phyloP scores from a whole-genome alignment of 1,140 invertebrate species.

The Harpegnathos saltator region DNA sequence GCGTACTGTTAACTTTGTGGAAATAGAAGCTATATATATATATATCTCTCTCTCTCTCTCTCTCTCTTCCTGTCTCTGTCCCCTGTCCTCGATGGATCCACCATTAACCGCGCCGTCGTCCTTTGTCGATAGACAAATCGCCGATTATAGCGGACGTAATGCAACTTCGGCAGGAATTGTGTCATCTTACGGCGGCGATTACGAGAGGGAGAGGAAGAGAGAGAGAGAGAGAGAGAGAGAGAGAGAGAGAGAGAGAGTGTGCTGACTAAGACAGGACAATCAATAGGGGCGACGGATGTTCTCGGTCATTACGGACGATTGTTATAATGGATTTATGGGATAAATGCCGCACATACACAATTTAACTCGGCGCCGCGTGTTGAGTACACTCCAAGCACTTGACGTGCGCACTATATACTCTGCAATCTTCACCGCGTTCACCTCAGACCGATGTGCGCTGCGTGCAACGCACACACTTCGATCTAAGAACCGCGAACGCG shows the following conservation, averaged over 20 bases:
- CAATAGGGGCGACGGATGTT: constrained; percentile 30
- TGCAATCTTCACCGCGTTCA: too few relatives aligned
- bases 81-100: constrained; percentile 28
- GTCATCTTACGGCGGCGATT: constrained; percentile 37
- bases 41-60: too few relatives aligned
- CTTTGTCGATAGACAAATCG: constrained; percentile 52
- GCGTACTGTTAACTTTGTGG: constrained; percentile 47
- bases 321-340: constrained; percentile 37
- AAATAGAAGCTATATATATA: constrained; percentile 54
- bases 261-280: constrained; percentile 45
- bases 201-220: too few relatives aligned
- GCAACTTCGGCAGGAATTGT: constrained; percentile 53
- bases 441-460: too few relatives aligned
- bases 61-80: too few relatives aligned
- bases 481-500: constrained; percentile 9
- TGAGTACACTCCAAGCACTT: too few relatives aligned
- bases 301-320: constrained; percentile 10
- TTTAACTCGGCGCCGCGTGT: too few relatives aligned
- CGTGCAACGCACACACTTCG: too few relatives aligned
- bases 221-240: too few relatives aligned
- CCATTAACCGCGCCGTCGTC: constrained; percentile 54
- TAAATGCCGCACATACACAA: not conserved
- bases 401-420: too few relatives aligned
- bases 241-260: too few relatives aligned
- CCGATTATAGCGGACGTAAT: constrained; percentile 53